These are phyloP conservation scores for Odocoileus hemionus DNA, from an alignment of 2,113 vertebrate genomes.

Conservation along the genomic window DNA sequence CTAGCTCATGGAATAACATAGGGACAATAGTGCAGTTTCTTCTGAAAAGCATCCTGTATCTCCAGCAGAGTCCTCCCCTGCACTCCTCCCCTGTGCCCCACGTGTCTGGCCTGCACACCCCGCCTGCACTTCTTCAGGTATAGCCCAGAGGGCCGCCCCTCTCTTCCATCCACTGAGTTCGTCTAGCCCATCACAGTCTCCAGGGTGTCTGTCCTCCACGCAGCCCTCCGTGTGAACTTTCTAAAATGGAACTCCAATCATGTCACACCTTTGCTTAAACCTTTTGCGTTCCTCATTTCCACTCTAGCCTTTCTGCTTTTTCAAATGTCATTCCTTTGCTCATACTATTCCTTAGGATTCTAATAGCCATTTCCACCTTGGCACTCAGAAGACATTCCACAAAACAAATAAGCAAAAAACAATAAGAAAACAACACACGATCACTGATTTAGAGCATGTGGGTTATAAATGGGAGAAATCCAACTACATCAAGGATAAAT, in stretches of 20 bases:
- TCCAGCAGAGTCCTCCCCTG: background rate
- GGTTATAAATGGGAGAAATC: background rate
- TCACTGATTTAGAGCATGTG: background rate
- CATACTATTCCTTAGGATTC: background rate
- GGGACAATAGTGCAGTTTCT: background rate
- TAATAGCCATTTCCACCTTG: background rate
- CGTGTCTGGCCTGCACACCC: background rate
- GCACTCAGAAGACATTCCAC: background rate
- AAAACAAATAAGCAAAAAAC: background rate
- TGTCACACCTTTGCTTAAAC: background rate
- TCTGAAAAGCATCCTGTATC: background rate
- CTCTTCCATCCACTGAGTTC: no score
- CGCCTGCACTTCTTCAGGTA: background rate
- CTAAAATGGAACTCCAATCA: background rate
- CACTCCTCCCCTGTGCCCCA: background rate
- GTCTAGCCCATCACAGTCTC: background rate
- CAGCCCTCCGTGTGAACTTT: background rate
- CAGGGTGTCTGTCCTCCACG: background rate
- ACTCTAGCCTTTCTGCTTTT: background rate
- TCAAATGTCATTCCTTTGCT: background rate
- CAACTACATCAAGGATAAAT: background rate
- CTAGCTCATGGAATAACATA: rapidly evolving
- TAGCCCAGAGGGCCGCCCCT: background rate
- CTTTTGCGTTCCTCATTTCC: background rate
- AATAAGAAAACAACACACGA: background rate